Conservation (phyloP, 92 coral and sea anemone genomes). For the Porites divaricata region DNA sequence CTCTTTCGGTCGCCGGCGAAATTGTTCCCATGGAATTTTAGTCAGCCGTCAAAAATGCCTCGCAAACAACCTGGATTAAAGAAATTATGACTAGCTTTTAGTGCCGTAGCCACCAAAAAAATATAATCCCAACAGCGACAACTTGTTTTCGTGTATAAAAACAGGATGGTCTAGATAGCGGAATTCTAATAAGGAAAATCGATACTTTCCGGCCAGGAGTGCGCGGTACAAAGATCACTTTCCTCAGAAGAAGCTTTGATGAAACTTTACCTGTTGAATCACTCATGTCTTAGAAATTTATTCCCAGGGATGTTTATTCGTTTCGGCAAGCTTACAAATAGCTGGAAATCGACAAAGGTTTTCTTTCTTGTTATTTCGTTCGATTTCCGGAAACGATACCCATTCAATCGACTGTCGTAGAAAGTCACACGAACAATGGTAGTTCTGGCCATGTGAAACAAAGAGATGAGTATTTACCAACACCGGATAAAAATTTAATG, state of each 20-base stretch:
- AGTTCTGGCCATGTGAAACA: constrained; percentile 36
- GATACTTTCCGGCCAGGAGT: constrained; percentile 9
- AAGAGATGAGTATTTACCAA: constrained; percentile 41
- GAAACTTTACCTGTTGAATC: constrained; percentile 37
- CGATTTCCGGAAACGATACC: constrained; percentile 30
- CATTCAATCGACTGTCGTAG: neutral
- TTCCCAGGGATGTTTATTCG: constrained; percentile 10
- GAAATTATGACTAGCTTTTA: neutral
- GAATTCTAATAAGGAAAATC: neutral
- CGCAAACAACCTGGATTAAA: neutral
- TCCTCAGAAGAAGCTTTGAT: neutral
- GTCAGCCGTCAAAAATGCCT: constrained; percentile 13
- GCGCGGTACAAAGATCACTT: constrained; percentile 34
- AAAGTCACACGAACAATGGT: constrained; percentile 34
- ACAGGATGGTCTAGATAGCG: neutral
- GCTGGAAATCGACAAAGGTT: neutral
- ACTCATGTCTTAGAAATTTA: constrained; percentile 33
- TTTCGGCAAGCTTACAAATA: neutral
- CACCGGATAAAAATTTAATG: constrained; percentile 82
- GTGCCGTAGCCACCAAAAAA: neutral
- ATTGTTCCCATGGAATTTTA: constrained; percentile 50
- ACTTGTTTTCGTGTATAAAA: neutral
- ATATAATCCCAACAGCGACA: neutral
- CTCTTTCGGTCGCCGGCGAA: neutral
- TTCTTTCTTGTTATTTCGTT: neutral